These are phyloP conservation scores for Lacanobia wlatinum DNA, from an alignment of 2,888 invertebrate species.

Conservation along the genomic window DNA sequence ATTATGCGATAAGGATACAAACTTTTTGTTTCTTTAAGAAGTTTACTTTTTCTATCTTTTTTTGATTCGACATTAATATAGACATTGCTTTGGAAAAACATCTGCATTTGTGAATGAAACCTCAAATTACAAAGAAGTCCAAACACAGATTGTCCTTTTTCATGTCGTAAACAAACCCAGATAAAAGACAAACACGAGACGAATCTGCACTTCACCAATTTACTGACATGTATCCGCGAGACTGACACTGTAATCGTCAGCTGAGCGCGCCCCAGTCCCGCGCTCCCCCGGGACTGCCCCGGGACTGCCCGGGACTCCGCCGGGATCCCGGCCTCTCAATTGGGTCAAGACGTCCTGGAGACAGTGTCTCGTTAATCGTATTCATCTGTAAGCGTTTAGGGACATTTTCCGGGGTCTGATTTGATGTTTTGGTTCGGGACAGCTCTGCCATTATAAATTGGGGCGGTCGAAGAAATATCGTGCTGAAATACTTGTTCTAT, in stretches of 20 bases:
- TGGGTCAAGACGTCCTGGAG: conserved; percentile 60
- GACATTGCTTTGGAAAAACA: neutral
- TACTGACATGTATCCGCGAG: conserved; percentile 18
- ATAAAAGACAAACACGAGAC: neutral
- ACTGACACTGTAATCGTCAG: conserved; percentile 47
- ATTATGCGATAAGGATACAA: too few relatives aligned
- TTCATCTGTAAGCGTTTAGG: conserved; percentile 64
- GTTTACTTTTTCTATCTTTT: neutral
- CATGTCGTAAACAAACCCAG: neutral
- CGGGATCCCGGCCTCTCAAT: conserved; percentile 40
- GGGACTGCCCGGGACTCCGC: neutral
- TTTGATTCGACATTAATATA: neutral
- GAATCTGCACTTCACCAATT: conserved; percentile 12
- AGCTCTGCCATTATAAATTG: conserved; percentile 38
- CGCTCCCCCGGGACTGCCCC: conserved; percentile 13
- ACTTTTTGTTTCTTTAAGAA: neutral
- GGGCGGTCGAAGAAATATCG: conserved; percentile 28
- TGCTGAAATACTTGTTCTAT: neutral
- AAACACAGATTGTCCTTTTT: neutral
- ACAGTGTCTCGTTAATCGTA: conserved; percentile 61
- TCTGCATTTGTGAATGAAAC: neutral
- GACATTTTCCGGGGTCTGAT: conserved; percentile 43
- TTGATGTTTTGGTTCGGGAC: conserved; percentile 45
- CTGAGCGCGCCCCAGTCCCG: conserved; percentile 14
- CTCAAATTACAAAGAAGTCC: neutral